These are phyloP conservation scores for Rhyacophila brunnea DNA, from an alignment of 1,140 invertebrate genomes.

Conservation along the genomic window DNA sequence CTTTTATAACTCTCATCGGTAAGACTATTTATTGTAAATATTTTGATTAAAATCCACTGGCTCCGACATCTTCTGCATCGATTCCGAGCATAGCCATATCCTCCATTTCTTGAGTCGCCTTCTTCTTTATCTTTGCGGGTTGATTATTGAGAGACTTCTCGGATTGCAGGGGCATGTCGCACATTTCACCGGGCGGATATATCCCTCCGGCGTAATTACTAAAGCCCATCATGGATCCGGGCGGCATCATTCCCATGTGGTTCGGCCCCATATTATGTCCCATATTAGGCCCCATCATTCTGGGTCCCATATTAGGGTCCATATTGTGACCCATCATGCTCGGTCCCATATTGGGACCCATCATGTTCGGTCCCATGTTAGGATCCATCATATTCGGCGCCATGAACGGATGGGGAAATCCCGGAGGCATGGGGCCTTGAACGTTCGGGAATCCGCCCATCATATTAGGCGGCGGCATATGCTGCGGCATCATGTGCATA, in stretches of 20 bases:
- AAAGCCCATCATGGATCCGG: constrained; percentile 25
- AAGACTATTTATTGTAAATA: no score
- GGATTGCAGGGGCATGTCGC: constrained; percentile 13
- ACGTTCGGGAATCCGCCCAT: no score
- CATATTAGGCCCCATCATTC: constrained; percentile 33
- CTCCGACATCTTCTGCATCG: constrained; percentile 66
- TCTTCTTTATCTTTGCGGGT: neutral
- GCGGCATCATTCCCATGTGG: constrained; percentile 5
- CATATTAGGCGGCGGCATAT: constrained; percentile 11
- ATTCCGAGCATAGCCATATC: constrained; percentile 69
- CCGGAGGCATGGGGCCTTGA: no score
- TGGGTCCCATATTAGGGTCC: constrained; percentile 9
- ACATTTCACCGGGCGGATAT: constrained; percentile 23
- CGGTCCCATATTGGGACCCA: neutral
- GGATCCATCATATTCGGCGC: constrained; percentile 2
- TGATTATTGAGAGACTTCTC: neutral
- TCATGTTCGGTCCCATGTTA: constrained; percentile 4
- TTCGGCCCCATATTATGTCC: constrained; percentile 14
- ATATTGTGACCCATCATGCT: constrained; percentile 13
- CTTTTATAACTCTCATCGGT: no score
- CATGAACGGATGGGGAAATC: neutral
- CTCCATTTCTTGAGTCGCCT: constrained; percentile 58
- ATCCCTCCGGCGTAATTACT: constrained; percentile 32
- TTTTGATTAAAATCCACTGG: constrained; percentile 43
- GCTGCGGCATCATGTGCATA: constrained; percentile 35